Conservation (phyloP, 2,888 invertebrate species). For the Rhyacophila evoluta region DNA sequence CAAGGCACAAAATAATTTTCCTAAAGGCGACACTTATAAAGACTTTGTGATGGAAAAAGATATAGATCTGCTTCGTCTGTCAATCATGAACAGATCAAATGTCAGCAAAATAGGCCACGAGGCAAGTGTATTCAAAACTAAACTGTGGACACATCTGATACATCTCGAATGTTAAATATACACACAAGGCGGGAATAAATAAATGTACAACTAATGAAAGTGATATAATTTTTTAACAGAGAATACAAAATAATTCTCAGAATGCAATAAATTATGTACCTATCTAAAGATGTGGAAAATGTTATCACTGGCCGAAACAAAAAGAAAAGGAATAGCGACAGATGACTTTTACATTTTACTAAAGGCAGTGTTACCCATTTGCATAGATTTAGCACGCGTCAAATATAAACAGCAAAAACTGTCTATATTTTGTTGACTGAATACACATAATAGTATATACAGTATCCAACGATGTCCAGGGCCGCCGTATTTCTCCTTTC, state of each 20-base stretch:
- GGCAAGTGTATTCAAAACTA: background rate
- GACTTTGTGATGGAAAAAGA: background rate
- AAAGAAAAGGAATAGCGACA: background rate
- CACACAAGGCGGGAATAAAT: conserved; percentile 31
- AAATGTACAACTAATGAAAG: conserved; percentile 10
- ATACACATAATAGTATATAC: background rate
- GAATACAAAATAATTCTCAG: background rate
- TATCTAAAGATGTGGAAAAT: conserved; percentile 34
- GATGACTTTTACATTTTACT: background rate
- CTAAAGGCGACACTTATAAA: background rate
- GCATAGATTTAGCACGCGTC: background rate
- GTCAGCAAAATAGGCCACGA: background rate
- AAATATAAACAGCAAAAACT: no score
- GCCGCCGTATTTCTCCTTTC: no score
- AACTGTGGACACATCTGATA: conserved; percentile 26
- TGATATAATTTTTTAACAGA: background rate
- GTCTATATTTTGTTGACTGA: no score
- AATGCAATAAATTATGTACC: no score
- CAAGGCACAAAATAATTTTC: background rate
- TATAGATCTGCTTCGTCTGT: background rate
- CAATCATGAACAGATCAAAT: background rate
- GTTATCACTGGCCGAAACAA: conserved; percentile 45
- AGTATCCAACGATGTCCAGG: no score
- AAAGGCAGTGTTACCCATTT: no score
- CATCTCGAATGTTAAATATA: conserved; percentile 40